phyloP scores from a whole-genome alignment of 2,797 vertebrate species.

The Phataginus tetradactyla region DNA sequence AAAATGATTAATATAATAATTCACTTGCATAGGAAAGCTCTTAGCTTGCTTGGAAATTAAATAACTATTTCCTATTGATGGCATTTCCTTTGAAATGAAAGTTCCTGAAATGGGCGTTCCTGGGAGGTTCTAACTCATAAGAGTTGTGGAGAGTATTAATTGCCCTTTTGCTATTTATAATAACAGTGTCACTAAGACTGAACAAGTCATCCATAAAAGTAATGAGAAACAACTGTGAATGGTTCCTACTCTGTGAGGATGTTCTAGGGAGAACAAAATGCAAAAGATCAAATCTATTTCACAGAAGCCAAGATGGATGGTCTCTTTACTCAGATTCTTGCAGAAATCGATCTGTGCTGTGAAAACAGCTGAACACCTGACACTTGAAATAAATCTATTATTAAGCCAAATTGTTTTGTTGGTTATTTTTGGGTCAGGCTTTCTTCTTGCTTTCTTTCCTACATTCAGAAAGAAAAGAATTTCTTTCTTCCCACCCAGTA shows the following conservation, averaged over 20 bases:
- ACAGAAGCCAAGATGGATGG: background rate
- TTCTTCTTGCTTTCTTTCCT: conserved; percentile 12
- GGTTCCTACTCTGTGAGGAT: background rate
- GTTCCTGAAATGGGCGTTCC: conserved; percentile 19
- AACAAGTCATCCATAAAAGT: background rate
- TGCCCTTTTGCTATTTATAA: conserved; percentile 58
- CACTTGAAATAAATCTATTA: conserved; percentile 58
- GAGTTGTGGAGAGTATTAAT: conserved; percentile 54
- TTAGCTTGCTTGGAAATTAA: conserved; percentile 78
- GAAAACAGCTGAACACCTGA: conserved; percentile 20
- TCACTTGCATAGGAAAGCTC: conserved; percentile 56
- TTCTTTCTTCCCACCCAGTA: background rate
- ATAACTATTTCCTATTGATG: conserved; percentile 61
- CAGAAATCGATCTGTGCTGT: conserved; percentile 35
- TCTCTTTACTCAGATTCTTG: conserved; percentile 17
- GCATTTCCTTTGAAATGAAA: conserved; percentile 61
- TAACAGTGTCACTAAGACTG: conserved; percentile 9
- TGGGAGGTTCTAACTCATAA: conserved; percentile 37
- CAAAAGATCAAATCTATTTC: conserved; percentile 22
- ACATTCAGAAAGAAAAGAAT: background rate
- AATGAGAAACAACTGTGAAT: background rate
- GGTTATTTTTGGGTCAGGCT: background rate
- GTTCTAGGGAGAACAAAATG: conserved; percentile 7
- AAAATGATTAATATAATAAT: conserved; percentile 72
- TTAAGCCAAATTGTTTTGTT: conserved; percentile 27